Percentiles rank a stretch among this genome's conserved stretches.
phyloP scores from a whole-genome alignment of 2,888 invertebrate genomes.

The Lamellibrachia columna region DNA sequence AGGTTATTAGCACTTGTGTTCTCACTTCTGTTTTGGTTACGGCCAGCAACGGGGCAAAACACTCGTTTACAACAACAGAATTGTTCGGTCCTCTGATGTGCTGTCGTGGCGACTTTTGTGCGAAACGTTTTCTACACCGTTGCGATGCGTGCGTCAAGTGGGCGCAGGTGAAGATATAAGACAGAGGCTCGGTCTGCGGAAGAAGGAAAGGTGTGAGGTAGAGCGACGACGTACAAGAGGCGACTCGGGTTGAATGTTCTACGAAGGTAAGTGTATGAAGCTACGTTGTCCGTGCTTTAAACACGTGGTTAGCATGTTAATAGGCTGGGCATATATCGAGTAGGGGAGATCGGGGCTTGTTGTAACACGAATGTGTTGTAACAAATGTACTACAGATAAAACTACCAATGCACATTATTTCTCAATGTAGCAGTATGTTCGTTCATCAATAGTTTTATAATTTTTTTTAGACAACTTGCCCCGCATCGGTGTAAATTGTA shows the following conservation, averaged over 20 bases:
- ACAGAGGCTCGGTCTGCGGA: not conserved
- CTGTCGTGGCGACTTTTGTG: not conserved
- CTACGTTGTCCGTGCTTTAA: no score
- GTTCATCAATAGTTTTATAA: no score
- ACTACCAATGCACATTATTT: no score
- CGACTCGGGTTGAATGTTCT: not conserved
- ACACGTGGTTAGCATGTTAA: no score
- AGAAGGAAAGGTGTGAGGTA: not conserved
- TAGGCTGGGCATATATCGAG: no score
- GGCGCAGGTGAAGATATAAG: not conserved
- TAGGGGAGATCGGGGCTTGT: no score
- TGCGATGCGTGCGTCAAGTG: not conserved
- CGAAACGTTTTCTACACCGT: not conserved
- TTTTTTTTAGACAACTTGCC: no score
- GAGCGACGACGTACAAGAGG: not conserved
- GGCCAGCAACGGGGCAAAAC: not conserved
- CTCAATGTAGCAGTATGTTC: no score
- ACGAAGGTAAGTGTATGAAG: not conserved
- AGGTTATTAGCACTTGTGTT: slow-evolving; percentile 6
- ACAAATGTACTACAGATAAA: no score
- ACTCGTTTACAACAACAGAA: not conserved
- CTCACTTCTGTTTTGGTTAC: slow-evolving; percentile 3
- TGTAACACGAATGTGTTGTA: no score
- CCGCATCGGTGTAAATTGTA: no score
- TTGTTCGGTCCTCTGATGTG: not conserved